Percentiles rank a stretch among this genome's conserved stretches.
Evolutionary conservation across 2,113 vertebrate species (phyloP).

Genomic region (Oreochromis aureus): DNA sequence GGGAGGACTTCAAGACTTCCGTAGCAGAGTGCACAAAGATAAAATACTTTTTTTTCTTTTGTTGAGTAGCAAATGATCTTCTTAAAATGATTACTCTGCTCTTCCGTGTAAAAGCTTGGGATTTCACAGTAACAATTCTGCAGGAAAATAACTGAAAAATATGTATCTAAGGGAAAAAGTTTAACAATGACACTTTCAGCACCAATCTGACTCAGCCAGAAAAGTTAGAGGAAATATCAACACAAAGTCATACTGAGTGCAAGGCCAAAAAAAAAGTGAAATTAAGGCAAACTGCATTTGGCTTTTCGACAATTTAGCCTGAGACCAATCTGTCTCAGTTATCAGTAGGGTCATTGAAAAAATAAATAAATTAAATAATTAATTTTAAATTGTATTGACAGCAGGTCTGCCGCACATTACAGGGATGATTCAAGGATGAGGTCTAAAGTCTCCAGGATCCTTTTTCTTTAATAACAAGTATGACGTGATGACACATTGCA

Average conservation of each 20-base stretch:
- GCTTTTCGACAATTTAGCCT: conserved; percentile 30
- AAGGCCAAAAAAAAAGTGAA: conserved; percentile 18
- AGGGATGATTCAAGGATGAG: background rate
- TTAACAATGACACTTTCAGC: conserved; percentile 22
- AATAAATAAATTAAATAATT: fast-evolving
- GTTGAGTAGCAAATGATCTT: conserved; percentile 22
- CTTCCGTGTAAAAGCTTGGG: background rate
- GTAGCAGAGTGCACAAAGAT: conserved; percentile 8
- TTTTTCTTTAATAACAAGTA: background rate
- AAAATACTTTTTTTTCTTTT: conserved; percentile 7
- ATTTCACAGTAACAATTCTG: conserved; percentile 4
- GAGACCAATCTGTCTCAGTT: conserved; percentile 31
- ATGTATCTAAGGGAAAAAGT: background rate
- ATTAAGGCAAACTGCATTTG: conserved; percentile 39
- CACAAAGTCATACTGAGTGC: conserved; percentile 1
- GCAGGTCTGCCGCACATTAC: background rate
- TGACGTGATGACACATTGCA: background rate
- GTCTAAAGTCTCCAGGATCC: background rate
- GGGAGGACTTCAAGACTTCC: conserved; percentile 20
- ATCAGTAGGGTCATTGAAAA: conserved; percentile 12
- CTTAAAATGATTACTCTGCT: conserved; percentile 32
- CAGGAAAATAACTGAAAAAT: background rate
- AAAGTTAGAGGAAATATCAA: conserved; percentile 13
- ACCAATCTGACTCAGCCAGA: conserved; percentile 9
- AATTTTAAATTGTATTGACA: background rate